Evolutionary conservation across 2,888 invertebrate genomes (phyloP).

Genomic region (Seira ritae): DNA sequence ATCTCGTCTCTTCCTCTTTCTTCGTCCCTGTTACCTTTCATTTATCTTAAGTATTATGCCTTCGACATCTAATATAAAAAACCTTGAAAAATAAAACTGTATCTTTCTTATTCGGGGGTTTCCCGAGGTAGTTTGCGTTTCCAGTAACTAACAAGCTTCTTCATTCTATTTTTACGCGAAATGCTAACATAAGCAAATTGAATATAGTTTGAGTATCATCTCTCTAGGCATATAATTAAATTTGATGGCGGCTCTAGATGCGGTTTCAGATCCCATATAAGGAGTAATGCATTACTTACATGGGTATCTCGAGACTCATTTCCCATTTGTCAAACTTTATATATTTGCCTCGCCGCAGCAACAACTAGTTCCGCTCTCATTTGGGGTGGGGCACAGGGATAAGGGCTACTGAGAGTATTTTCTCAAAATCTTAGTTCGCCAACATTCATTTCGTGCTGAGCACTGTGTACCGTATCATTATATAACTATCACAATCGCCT

Average conservation of each 20-base stretch:
- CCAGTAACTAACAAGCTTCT: not conserved
- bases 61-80: not conserved
- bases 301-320: conserved; percentile 48
- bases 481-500: no score
- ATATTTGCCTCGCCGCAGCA: not conserved
- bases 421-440: not conserved
- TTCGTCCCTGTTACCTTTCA: conserved; percentile 2
- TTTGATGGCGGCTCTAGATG: not conserved
- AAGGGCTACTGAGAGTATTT: not conserved
- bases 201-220: conserved; percentile 11
- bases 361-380: not conserved
- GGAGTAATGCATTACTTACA: conserved; percentile 12
- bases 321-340: conserved; percentile 15
- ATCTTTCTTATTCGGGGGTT: not conserved
- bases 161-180: not conserved
- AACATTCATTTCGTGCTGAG: not conserved
- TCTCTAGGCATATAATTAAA: conserved; percentile 18
- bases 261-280: not conserved
- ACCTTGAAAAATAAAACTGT: not conserved
- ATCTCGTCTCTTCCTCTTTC: not conserved
- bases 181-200: not conserved
- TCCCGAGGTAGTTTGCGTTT: not conserved
- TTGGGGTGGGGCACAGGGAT: no score
- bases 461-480: no score
- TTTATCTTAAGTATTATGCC: conserved; percentile 12